Conservation (phyloP, 2,888 invertebrate species). For the Malthinus flaveolus region DNA sequence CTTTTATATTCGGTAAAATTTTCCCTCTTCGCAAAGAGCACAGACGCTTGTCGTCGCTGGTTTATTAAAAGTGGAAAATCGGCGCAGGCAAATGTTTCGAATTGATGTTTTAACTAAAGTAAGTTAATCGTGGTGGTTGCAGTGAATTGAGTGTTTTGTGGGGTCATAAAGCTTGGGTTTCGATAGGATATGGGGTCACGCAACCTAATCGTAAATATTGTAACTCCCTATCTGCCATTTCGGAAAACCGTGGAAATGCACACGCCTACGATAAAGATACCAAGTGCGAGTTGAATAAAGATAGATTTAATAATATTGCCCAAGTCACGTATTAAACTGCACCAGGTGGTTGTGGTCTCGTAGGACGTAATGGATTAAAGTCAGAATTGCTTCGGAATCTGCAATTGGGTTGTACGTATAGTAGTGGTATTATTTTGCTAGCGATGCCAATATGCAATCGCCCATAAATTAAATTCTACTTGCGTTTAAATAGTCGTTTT, state of each 20-base stretch:
- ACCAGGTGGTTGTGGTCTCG: slow-evolving; percentile 16
- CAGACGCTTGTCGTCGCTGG: neutral
- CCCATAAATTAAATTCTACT: slow-evolving; percentile 2
- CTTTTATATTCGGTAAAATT: too few relatives aligned
- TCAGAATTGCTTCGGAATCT: slow-evolving; percentile 12
- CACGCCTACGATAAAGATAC: neutral
- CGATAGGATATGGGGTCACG: slow-evolving; percentile 9
- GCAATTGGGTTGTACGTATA: slow-evolving; percentile 3
- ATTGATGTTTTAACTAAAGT: slow-evolving; percentile 9
- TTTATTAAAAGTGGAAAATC: neutral
- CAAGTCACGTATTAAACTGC: slow-evolving; percentile 14
- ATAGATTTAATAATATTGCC: slow-evolving; percentile 3
- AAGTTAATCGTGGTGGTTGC: slow-evolving; percentile 6
- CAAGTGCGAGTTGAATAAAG: slow-evolving; percentile 4
- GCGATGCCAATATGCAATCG: neutral
- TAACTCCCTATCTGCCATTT: slow-evolving; percentile 6
- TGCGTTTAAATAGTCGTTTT: neutral
- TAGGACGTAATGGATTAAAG: slow-evolving; percentile 19
- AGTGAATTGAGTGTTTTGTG: slow-evolving; percentile 1
- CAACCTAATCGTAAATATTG: slow-evolving; percentile 14
- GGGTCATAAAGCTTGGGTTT: slow-evolving; percentile 7
- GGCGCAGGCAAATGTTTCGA: neutral
- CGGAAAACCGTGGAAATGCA: slow-evolving; percentile 4
- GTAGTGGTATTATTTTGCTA: neutral
- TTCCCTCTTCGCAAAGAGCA: too few relatives aligned